Conservation (phyloP, 2,113 vertebrate species). For the Sinocyclocheilus rhinocerous region DNA sequence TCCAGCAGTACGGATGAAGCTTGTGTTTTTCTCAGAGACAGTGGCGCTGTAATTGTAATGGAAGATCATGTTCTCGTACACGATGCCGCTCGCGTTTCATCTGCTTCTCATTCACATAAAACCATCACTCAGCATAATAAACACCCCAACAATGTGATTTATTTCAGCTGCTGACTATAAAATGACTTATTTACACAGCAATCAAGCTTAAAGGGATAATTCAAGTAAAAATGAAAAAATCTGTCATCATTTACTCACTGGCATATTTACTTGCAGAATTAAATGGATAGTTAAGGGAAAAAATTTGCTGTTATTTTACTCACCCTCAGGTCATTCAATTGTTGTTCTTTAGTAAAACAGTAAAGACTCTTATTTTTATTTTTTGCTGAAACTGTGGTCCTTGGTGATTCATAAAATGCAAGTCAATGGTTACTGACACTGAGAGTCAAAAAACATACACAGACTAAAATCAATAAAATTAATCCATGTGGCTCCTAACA, state of each 20-base stretch:
- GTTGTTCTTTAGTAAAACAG: too few relatives aligned
- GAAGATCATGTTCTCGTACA: neutral
- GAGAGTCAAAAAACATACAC: too few relatives aligned
- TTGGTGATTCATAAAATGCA: too few relatives aligned
- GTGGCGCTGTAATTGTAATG: neutral
- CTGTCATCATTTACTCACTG: neutral
- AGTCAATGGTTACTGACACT: too few relatives aligned
- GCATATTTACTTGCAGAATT: neutral
- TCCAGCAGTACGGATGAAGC: neutral
- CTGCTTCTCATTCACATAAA: constrained; percentile 4
- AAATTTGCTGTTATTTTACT: too few relatives aligned
- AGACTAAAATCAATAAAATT: too few relatives aligned
- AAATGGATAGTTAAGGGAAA: too few relatives aligned
- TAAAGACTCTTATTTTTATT: too few relatives aligned
- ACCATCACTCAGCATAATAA: neutral
- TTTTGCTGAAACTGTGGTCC: too few relatives aligned
- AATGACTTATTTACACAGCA: neutral
- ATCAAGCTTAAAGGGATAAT: neutral
- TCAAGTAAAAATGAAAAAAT: neutral
- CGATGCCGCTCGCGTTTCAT: neutral
- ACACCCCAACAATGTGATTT: neutral
- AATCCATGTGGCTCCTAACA: too few relatives aligned
- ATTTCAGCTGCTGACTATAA: neutral
- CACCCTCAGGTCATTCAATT: too few relatives aligned
- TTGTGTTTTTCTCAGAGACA: neutral